Conservation (phyloP, 2,888 invertebrate genomes). For the Lepeophtheirus nordmannii region DNA sequence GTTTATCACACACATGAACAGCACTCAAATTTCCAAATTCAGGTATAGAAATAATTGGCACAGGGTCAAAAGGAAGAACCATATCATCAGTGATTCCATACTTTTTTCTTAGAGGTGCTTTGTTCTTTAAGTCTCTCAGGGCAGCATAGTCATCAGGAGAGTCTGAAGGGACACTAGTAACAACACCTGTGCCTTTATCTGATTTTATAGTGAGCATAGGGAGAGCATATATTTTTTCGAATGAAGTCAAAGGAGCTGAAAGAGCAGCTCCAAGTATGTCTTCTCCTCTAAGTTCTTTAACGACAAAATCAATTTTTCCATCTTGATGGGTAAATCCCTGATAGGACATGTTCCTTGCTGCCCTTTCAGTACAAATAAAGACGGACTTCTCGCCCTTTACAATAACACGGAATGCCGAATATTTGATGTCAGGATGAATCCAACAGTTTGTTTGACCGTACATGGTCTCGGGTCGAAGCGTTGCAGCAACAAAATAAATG, state of each 20-base stretch:
- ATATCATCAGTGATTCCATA: constrained; percentile 69
- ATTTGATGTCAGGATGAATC: constrained; percentile 85
- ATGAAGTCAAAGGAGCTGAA: constrained; percentile 66
- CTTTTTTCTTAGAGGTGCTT: constrained; percentile 77
- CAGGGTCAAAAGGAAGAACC: constrained; percentile 52
- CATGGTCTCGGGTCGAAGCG: constrained; percentile 97
- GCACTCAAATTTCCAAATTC: constrained; percentile 74
- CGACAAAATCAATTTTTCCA: constrained; percentile 51
- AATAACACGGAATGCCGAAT: constrained; percentile 51
- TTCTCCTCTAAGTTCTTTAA: constrained; percentile 53
- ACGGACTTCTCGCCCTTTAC: constrained; percentile 42
- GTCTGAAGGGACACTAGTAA: constrained; percentile 95
- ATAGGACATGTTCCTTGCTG: constrained; percentile 88
- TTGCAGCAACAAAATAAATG: constrained; percentile 84
- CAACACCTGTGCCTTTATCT: constrained; percentile 58
- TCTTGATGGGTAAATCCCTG: constrained; percentile 72
- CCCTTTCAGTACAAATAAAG: constrained; percentile 68
- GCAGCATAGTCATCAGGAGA: constrained; percentile 98
- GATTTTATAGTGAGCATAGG: constrained; percentile 90
- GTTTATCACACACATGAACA: constrained; percentile 59
- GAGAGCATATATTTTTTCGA: constrained; percentile 69
- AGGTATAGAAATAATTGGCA: constrained; percentile 79
- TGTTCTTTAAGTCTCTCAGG: constrained; percentile 81
- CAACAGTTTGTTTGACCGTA: constrained; percentile 99
- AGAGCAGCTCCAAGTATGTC: constrained; percentile 69